These are phyloP conservation scores for Myxocyprinus asiaticus DNA, from an alignment of 2,113 vertebrate species.

Conservation along the genomic window DNA sequence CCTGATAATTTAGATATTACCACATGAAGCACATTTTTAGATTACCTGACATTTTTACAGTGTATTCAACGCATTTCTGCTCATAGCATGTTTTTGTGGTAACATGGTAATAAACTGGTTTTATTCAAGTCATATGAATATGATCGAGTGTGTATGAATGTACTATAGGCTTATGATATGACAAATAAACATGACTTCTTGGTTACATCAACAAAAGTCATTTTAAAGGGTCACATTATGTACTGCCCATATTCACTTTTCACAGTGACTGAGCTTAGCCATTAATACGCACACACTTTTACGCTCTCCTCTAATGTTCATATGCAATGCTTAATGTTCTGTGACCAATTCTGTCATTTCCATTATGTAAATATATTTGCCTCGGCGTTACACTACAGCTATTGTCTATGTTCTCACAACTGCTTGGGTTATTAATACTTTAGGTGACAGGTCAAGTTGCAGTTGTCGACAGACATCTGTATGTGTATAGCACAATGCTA, in stretches of 20 bases:
- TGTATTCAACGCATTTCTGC: not conserved
- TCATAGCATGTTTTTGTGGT: no score
- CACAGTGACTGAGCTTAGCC: no score
- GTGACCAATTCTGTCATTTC: slow-evolving; percentile 81
- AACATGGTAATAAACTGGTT: no score
- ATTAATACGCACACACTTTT: slow-evolving; percentile 51
- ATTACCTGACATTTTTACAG: not conserved
- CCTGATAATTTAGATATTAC: no score
- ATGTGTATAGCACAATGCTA: slow-evolving; percentile 69
- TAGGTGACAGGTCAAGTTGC: slow-evolving; percentile 70
- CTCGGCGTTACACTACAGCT: slow-evolving; percentile 76
- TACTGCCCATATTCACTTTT: no score
- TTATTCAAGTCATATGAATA: no score
- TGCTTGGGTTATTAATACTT: slow-evolving; percentile 79
- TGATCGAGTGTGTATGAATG: no score
- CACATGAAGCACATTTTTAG: no score
- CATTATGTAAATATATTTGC: slow-evolving; percentile 85
- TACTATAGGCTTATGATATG: no score
- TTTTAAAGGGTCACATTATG: no score
- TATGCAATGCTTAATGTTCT: slow-evolving; percentile 81
- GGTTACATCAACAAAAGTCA: no score
- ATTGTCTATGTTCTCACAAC: slow-evolving; percentile 77
- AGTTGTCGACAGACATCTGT: slow-evolving; percentile 64
- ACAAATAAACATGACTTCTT: no score
- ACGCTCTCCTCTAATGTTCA: slow-evolving; percentile 63